Conservation (phyloP, 2,797 vertebrate genomes). For the Octomys mimax region DNA sequence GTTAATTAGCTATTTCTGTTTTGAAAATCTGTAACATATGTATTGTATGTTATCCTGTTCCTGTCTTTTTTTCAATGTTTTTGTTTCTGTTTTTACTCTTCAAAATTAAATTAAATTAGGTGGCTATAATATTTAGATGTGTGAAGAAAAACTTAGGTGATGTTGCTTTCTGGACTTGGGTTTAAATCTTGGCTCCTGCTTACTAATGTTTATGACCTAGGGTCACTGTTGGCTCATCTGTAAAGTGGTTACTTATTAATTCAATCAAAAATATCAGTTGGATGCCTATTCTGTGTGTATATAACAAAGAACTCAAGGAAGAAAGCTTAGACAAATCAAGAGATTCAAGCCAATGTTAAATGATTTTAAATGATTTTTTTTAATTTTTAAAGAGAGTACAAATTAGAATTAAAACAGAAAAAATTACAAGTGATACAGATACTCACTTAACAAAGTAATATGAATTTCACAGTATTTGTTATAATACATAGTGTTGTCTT, state of each 20-base stretch:
- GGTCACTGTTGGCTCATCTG: background rate
- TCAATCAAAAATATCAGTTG: background rate
- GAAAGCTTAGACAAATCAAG: background rate
- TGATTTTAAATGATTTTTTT: background rate
- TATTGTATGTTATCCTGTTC: too few relatives aligned
- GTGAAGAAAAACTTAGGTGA: background rate
- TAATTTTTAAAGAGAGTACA: too few relatives aligned
- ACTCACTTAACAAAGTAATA: too few relatives aligned
- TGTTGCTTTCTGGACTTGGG: background rate
- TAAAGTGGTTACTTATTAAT: background rate
- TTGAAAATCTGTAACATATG: too few relatives aligned
- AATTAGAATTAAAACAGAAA: too few relatives aligned
- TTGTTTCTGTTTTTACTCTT: too few relatives aligned
- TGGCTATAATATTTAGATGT: constrained; percentile 1
- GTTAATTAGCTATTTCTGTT: too few relatives aligned
- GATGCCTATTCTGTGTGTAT: background rate
- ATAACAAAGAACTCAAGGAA: background rate
- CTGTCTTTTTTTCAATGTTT: too few relatives aligned
- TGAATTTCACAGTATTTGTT: too few relatives aligned
- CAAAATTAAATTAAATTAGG: background rate
- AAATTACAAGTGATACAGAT: too few relatives aligned
- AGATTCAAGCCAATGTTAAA: background rate
- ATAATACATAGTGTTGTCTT: too few relatives aligned
- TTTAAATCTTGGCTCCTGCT: background rate
- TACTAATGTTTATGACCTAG: background rate